A percentile compares a stretch with the other conserved stretches of the same genome.
These are phyloP conservation scores for Nycticebus coucang DNA, from an alignment of 2,113 vertebrate species.

Conservation along the genomic window DNA sequence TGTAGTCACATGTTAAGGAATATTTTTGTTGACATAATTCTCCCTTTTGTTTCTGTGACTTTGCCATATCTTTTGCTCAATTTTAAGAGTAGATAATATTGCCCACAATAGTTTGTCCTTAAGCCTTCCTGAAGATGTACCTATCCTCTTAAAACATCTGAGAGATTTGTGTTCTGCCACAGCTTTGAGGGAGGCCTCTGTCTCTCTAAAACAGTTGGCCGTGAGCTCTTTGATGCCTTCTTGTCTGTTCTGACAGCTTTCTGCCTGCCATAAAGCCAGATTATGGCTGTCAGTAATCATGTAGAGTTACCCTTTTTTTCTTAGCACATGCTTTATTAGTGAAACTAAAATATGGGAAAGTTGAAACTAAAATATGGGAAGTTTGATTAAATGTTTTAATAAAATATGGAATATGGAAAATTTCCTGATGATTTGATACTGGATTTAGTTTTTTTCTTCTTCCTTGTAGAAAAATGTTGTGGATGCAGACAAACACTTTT, in stretches of 20 bases:
- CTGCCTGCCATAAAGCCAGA: not conserved
- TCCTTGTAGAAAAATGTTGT: slow-evolving; percentile 9
- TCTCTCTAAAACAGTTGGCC: slow-evolving; percentile 16
- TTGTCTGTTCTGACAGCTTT: slow-evolving; percentile 16
- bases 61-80: slow-evolving; percentile 5
- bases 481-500: slow-evolving; percentile 34
- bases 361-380: slow-evolving; percentile 51
- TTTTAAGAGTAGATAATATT: slow-evolving; percentile 38
- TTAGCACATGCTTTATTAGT: slow-evolving; percentile 40
- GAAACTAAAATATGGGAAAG: slow-evolving; percentile 50
- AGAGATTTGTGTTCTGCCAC: slow-evolving; percentile 10
- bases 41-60: slow-evolving; percentile 59
- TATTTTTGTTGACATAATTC: slow-evolving; percentile 55
- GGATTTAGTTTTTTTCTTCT: not conserved
- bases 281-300: not conserved
- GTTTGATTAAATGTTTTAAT: slow-evolving; percentile 25
- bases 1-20: slow-evolving; percentile 59
- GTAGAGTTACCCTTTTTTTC: slow-evolving; percentile 17
- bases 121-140: not conserved
- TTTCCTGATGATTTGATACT: slow-evolving; percentile 30
- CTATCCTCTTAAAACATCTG: not conserved
- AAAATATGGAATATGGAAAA: not conserved
- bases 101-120: not conserved
- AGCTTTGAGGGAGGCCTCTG: not conserved
- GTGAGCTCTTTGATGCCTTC: not conserved